Evolutionary conservation across 2,888 invertebrate genomes (phyloP).

Genomic region (Alloplasta piceator): DNA sequence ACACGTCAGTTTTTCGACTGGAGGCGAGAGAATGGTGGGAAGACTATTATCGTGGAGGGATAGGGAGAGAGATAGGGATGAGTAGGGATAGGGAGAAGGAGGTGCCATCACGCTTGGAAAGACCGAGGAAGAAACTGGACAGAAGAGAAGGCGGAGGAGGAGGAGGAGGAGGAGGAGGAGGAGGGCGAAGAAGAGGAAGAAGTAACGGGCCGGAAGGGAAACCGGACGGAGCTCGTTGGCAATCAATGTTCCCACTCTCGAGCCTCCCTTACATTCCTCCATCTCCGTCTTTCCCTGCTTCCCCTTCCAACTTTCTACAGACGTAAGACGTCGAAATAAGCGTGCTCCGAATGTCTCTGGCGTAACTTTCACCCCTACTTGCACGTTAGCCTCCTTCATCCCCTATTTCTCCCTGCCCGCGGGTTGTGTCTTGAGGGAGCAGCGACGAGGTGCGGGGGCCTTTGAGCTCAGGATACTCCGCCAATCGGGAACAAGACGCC

Average conservation of each 20-base stretch:
- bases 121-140: slow-evolving; percentile 22
- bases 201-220: slow-evolving; percentile 57
- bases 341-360: slow-evolving; percentile 13
- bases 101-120: slow-evolving; percentile 37
- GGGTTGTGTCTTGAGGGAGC: slow-evolving; percentile 61
- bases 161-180: slow-evolving; percentile 52
- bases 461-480: slow-evolving; percentile 75
- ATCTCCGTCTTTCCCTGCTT: slow-evolving; percentile 34
- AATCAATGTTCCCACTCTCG: slow-evolving; percentile 82
- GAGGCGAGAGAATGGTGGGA: slow-evolving; percentile 66
- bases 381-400: slow-evolving; percentile 3
- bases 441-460: slow-evolving; percentile 72
- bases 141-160: slow-evolving; percentile 1
- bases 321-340: slow-evolving; percentile 20
- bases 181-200: slow-evolving; percentile 61
- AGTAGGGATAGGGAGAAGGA: slow-evolving; percentile 53
- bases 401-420: slow-evolving; percentile 30
- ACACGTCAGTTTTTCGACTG: slow-evolving; percentile 26
- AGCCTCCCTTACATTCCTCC: slow-evolving; percentile 27
- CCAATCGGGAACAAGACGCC: slow-evolving; percentile 82
- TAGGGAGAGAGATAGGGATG: slow-evolving; percentile 64
- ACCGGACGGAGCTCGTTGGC: slow-evolving; percentile 77
- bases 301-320: slow-evolving; percentile 32
- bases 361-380: slow-evolving; percentile 1
- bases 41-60: slow-evolving; percentile 24